These are phyloP conservation scores for Ethmia dodecea DNA, from an alignment of 2,888 invertebrate species.

Conservation along the genomic window DNA sequence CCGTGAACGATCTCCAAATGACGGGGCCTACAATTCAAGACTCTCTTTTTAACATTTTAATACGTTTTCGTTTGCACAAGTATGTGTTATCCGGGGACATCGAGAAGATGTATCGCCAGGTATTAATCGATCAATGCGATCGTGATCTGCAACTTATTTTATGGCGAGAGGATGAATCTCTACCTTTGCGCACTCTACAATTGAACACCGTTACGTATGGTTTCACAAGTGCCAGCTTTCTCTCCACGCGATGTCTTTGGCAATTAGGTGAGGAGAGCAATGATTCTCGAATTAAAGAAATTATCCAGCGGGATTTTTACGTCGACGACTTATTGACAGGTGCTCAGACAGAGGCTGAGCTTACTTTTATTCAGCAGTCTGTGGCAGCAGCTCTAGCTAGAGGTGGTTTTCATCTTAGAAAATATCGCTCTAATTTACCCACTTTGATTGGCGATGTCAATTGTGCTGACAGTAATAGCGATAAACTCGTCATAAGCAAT, in stretches of 20 bases:
- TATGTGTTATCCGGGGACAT: slow-evolving; percentile 18
- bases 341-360: slow-evolving; percentile 3
- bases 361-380: slow-evolving; percentile 4
- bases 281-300: slow-evolving; percentile 1
- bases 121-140: slow-evolving; percentile 3
- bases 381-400: not conserved
- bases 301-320: slow-evolving; percentile 6
- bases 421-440: slow-evolving; percentile 8
- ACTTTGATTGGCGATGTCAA: not conserved
- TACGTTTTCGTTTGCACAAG: slow-evolving; percentile 14
- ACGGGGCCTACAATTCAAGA: slow-evolving; percentile 13
- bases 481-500: slow-evolving; percentile 1
- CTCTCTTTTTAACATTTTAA: slow-evolving; percentile 10
- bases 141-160: slow-evolving; percentile 15
- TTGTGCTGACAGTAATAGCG: not conserved
- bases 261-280: slow-evolving; percentile 12
- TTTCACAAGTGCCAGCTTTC: slow-evolving; percentile 11
- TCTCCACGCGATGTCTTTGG: slow-evolving; percentile 9
- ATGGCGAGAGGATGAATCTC: slow-evolving; percentile 7
- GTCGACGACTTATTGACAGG: slow-evolving; percentile 10
- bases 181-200: slow-evolving; percentile 1
- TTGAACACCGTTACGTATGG: slow-evolving; percentile 13
- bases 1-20: slow-evolving; percentile 11
- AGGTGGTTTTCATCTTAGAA: slow-evolving; percentile 12
- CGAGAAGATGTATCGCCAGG: slow-evolving; percentile 17